These are phyloP conservation scores for Malurus alboscapulatus DNA, from an alignment of 2,113 vertebrate species.

Conservation along the genomic window DNA sequence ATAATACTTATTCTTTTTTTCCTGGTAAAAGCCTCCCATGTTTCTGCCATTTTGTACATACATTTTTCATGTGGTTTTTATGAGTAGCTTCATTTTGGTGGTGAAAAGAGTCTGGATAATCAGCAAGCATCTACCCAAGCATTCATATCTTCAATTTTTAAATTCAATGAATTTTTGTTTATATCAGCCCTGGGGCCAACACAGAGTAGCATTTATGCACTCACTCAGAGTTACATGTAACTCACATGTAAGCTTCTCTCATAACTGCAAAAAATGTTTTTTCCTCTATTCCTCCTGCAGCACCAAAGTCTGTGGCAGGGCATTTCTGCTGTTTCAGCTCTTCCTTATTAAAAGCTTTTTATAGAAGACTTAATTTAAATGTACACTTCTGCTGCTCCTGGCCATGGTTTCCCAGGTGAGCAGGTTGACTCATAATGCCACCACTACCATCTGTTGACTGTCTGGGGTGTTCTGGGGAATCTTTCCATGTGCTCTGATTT, in stretches of 20 bases:
- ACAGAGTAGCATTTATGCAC: not conserved
- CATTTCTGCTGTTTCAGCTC: not conserved
- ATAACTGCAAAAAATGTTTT: not conserved
- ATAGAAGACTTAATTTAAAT: not conserved
- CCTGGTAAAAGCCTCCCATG: not conserved
- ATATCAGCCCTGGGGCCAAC: not conserved
- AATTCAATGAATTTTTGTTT: not conserved
- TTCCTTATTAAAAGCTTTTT: not conserved
- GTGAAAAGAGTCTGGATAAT: not conserved
- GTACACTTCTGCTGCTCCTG: not conserved
- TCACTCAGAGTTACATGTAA: not conserved
- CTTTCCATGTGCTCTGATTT: not conserved
- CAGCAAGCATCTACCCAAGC: not conserved
- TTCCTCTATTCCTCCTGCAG: not conserved
- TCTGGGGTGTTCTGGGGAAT: not conserved
- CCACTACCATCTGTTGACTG: not conserved
- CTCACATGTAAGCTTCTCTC: not conserved
- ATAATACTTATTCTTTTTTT: not conserved
- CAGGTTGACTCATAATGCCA: not conserved
- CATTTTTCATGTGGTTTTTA: not conserved
- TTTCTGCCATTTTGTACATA: not conserved
- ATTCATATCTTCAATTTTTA: not conserved
- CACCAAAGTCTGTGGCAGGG: accelerated
- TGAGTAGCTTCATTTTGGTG: not conserved
- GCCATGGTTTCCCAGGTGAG: not conserved